phyloP scores from a whole-genome alignment of 2,797 vertebrate species.

The Mus caroli region DNA sequence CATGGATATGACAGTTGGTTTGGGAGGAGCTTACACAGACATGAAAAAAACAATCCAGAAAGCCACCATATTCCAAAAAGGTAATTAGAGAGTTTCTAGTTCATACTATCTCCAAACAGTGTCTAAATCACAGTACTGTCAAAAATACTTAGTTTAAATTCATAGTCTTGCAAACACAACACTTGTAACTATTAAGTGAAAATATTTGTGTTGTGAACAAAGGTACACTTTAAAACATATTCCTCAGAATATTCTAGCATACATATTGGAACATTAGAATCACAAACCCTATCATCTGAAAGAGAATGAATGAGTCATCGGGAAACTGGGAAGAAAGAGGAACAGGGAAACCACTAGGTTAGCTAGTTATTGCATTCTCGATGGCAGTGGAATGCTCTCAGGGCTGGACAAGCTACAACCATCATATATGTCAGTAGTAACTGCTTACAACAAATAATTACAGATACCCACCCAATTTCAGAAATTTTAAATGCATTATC shows the following conservation, averaged over 20 bases:
- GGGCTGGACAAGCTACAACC: background rate
- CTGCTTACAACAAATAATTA: constrained; percentile 42
- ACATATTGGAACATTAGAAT: background rate
- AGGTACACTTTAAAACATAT: background rate
- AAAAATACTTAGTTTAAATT: background rate
- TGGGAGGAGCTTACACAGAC: constrained; percentile 9
- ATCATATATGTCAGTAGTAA: background rate
- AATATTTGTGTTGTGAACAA: background rate
- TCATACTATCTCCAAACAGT: background rate
- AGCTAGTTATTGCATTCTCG: background rate
- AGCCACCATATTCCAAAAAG: background rate
- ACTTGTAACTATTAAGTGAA: background rate
- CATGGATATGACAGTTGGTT: constrained; percentile 31
- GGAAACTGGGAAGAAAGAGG: background rate
- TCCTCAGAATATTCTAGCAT: background rate
- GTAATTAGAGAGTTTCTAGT: background rate
- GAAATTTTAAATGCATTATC: constrained; percentile 5
- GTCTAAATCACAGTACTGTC: background rate
- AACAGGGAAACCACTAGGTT: background rate
- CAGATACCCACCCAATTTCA: background rate
- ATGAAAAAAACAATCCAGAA: constrained; percentile 47
- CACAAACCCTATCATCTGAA: background rate
- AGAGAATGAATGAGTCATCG: background rate
- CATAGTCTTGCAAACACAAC: background rate
- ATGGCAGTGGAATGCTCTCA: background rate